A percentile compares a stretch with the other conserved stretches of the same genome.
Conservation (phyloP, 53 echinoderm and acorn worm genomes). For the Apostichopus leukothele region DNA sequence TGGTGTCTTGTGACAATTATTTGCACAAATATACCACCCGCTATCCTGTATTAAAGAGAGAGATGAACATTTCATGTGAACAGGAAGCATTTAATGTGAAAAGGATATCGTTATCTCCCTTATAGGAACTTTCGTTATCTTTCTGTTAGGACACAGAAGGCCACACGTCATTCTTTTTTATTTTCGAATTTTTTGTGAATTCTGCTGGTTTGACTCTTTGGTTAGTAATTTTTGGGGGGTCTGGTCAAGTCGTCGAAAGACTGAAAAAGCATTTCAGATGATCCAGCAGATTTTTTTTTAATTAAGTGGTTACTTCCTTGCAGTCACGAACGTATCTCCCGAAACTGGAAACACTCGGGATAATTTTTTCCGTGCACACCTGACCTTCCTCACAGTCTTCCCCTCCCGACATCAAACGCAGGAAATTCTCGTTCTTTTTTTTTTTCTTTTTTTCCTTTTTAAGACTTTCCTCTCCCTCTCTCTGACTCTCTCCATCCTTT, state of each 20-base stretch:
- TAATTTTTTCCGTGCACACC: neutral
- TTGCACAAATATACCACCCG: too few species aligned
- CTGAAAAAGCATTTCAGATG: too few species aligned
- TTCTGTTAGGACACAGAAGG: constrained; percentile 25
- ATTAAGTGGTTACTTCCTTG: neutral
- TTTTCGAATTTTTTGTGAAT: too few species aligned
- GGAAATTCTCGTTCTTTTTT: neutral
- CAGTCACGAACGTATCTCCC: neutral
- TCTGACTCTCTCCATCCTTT: neutral
- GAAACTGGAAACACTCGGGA: neutral
- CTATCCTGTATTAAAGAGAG: neutral
- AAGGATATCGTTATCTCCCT: constrained; percentile 28
- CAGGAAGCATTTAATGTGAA: constrained; percentile 28
- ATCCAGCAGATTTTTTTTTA: neutral
- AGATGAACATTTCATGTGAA: neutral
- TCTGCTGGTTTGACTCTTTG: too few species aligned
- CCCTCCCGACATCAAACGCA: neutral
- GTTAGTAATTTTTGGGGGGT: too few species aligned
- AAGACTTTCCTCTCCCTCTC: neutral
- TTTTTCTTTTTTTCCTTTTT: neutral
- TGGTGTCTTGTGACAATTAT: too few species aligned
- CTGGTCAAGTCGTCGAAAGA: too few species aligned
- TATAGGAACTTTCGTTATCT: constrained; percentile 20
- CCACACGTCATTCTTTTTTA: neutral
- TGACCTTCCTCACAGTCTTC: neutral